Percentiles rank a stretch among this genome's conserved stretches.
These are phyloP conservation scores for Drosophila sulfurigaster DNA, from an alignment of 1,140 invertebrate genomes.

Conservation along the genomic window DNA sequence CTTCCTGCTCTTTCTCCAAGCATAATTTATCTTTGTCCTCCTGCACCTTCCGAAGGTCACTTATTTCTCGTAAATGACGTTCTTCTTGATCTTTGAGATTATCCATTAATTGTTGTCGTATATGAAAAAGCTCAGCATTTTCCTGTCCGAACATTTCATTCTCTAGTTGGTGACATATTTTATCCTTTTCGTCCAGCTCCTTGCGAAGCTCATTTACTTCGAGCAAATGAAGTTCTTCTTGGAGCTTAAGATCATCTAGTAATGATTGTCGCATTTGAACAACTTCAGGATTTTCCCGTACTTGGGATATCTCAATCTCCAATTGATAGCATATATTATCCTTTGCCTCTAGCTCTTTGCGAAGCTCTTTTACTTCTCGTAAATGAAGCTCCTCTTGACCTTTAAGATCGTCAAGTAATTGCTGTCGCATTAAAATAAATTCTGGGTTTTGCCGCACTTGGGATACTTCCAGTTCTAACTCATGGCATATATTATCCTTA, in stretches of 20 bases:
- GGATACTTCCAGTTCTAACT: no score
- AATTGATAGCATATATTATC: no score
- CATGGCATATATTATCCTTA: not conserved
- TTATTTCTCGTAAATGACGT: not conserved
- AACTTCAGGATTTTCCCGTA: not conserved
- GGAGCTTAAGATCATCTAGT: not conserved
- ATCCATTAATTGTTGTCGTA: not conserved
- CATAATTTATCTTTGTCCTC: not conserved
- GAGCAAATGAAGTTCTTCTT: not conserved
- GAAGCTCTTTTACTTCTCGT: no score
- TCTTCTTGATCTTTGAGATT: not conserved
- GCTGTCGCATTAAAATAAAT: no score
- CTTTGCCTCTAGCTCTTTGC: no score
- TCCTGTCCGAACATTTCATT: not conserved
- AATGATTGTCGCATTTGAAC: not conserved
- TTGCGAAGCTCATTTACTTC: not conserved
- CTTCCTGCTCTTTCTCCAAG: not conserved
- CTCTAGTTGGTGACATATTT: not conserved
- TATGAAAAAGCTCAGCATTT: not conserved
- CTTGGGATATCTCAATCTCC: not conserved
- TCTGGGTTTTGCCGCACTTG: no score
- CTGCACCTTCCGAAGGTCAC: not conserved
- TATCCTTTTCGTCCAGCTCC: not conserved
- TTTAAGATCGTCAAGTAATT: no score
- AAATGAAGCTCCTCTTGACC: no score